Percentiles rank a stretch among this genome's conserved stretches.
Conservation (phyloP, 2,888 invertebrate genomes). For the Xestia rhomboidea region DNA sequence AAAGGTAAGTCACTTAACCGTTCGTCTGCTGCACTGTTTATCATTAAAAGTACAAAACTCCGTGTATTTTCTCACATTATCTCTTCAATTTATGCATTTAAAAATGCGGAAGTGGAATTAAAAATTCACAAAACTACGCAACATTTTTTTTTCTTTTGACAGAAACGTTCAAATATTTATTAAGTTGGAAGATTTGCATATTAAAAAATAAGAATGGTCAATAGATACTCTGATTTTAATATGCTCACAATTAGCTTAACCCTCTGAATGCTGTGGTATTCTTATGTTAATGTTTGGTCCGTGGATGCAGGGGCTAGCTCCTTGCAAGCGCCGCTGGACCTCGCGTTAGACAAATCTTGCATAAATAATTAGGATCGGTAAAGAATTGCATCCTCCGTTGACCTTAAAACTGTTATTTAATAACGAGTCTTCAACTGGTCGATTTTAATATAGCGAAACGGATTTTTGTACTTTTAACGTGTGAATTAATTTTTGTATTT, state of each 20-base stretch:
- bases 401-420: slow-evolving; percentile 60
- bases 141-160: slow-evolving; percentile 28
- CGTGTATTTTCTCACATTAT: slow-evolving; percentile 51
- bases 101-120: slow-evolving; percentile 59
- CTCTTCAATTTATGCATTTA: slow-evolving; percentile 33
- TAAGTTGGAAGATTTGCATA: slow-evolving; percentile 52
- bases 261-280: slow-evolving; percentile 76
- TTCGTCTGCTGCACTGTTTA: slow-evolving; percentile 8
- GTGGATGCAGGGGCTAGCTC: slow-evolving; percentile 78
- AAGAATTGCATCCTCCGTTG: slow-evolving; percentile 75
- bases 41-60: slow-evolving; percentile 35
- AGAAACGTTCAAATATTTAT: slow-evolving; percentile 34
- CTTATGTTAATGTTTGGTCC: slow-evolving; percentile 81
- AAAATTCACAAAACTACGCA: slow-evolving; percentile 16
- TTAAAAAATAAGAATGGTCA: slow-evolving; percentile 54
- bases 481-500: background rate
- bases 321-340: slow-evolving; percentile 79
- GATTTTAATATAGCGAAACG: slow-evolving; percentile 37
- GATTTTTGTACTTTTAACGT: slow-evolving; percentile 38
- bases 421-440: slow-evolving; percentile 42
- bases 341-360: slow-evolving; percentile 83
- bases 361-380: slow-evolving; percentile 83
- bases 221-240: slow-evolving; percentile 65
- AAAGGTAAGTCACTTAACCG: slow-evolving; percentile 77
- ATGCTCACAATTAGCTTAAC: slow-evolving; percentile 77